Conservation (phyloP, 2,888 invertebrate species). For the Cyclophora punctaria region DNA sequence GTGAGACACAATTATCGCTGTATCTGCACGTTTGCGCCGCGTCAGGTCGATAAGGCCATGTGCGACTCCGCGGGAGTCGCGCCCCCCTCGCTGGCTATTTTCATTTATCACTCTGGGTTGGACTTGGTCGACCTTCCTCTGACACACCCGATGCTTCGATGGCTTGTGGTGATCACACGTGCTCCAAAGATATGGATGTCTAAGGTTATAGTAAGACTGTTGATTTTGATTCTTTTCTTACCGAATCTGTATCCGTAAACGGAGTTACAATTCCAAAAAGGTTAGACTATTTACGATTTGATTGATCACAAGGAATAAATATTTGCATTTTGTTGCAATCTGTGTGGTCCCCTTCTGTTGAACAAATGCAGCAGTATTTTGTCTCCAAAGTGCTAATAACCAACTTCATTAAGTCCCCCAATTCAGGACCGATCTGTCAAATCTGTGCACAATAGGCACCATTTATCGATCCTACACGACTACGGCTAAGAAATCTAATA, state of each 20-base stretch:
- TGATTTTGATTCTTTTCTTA: neutral
- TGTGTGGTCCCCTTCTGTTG: neutral
- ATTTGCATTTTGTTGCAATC: too few species aligned
- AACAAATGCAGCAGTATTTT: neutral
- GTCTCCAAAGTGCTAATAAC: constrained; percentile 18
- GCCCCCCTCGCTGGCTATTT: constrained; percentile 68
- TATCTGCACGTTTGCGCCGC: constrained; percentile 25
- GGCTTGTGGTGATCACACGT: neutral
- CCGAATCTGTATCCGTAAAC: neutral
- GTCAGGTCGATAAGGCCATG: constrained; percentile 66
- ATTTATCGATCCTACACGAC: constrained; percentile 45
- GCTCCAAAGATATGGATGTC: neutral
- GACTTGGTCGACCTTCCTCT: constrained; percentile 34
- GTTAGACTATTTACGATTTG: too few species aligned
- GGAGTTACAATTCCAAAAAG: too few species aligned
- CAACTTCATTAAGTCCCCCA: constrained; percentile 24
- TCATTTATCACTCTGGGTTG: constrained; percentile 61
- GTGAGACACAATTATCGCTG: constrained; percentile 18
- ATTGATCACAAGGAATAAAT: too few species aligned
- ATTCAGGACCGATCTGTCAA: constrained; percentile 41
- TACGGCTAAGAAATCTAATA: constrained; percentile 63
- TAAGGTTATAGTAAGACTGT: neutral
- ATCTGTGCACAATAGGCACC: constrained; percentile 40
- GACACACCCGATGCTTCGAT: constrained; percentile 10
- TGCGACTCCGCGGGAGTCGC: constrained; percentile 67